Base-by-base conservation (phyloP, 2,113 vertebrate species). In the Microtus ochrogaster region DNA sequence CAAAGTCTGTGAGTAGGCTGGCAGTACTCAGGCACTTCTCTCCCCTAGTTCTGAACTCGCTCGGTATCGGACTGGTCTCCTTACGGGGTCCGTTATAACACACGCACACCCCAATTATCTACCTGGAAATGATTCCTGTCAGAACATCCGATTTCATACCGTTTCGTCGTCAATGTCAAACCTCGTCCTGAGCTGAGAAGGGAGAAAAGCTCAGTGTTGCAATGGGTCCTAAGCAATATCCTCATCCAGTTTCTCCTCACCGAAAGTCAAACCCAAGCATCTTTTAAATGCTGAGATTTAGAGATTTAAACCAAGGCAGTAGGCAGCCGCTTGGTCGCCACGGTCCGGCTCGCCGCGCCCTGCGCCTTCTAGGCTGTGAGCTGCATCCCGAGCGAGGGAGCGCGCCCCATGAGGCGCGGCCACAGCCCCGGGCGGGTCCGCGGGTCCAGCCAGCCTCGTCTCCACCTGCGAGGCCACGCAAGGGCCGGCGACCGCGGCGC, bases 401-500 rank as follows among this genome's bases (percentile, higher is more conserved):
- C 17, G 87, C 87, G 66, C n/a, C 33, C 44, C 55, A 41, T 4
- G 44, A 77, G 4, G 49, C 17, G 91, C 74, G 16, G 87, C 87
- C 89, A 76, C 52, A 44, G n/a, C n/a, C 52, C 49, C 47, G n/a
- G 70, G 72, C 52, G 70, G 70, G 36, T 55, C 47, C 86, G 68
- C 52, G 70, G 86, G 41, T 58, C 88, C n/a, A 26, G 87, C 66
- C 65, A 28, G 52, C 66, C 89, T 73, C 58, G 82, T 65, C 88
- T 52, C 97, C 97, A 96, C 95, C 96, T 97, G 96, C 95, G 92
- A 17, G 68, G 81, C 68, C 55, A 47, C 13, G 39, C 24, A 14
- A 55, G 24, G 87, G 58, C 41, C 87, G 72, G 55, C 74, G 44
- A 47, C 9, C 83, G n/a, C 70, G 68, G 58, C 47, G 83, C 83